Conservation (phyloP, 2,797 vertebrate genomes). For the Pipistrellus kuhlii region DNA sequence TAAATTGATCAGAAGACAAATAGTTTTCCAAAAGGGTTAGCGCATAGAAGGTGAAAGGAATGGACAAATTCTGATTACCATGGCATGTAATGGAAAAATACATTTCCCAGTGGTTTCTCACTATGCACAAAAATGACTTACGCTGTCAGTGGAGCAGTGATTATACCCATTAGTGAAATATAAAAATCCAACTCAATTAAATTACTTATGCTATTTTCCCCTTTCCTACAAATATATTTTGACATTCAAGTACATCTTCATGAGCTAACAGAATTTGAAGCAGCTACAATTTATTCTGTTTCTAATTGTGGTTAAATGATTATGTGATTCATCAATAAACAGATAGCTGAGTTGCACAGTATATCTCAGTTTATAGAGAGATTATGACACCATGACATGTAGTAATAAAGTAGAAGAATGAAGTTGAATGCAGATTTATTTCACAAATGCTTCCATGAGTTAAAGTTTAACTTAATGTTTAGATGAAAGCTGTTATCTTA, state of each 20-base stretch:
- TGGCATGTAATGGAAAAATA: slow-evolving; percentile 56
- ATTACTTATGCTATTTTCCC: slow-evolving; percentile 82
- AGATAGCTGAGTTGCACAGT: slow-evolving; percentile 71
- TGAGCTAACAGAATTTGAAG: slow-evolving; percentile 81
- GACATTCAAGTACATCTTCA: slow-evolving; percentile 81
- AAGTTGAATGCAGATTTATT: slow-evolving; percentile 45
- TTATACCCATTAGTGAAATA: slow-evolving; percentile 81
- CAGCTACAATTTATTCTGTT: slow-evolving; percentile 82
- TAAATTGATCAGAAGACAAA: slow-evolving; percentile 61
- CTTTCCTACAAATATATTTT: slow-evolving; percentile 81
- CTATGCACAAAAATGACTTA: slow-evolving; percentile 76
- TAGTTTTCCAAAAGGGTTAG: slow-evolving; percentile 32
- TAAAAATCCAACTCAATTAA: slow-evolving; percentile 82
- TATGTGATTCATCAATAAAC: slow-evolving; percentile 76
- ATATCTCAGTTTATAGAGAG: slow-evolving; percentile 76
- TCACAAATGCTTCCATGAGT: slow-evolving; percentile 60
- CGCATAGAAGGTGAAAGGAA: background rate
- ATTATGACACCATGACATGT: slow-evolving; percentile 69
- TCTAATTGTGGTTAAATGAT: slow-evolving; percentile 76
- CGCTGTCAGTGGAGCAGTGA: slow-evolving; percentile 76
- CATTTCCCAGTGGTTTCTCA: slow-evolving; percentile 62
- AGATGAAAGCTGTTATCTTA: slow-evolving; percentile 72
- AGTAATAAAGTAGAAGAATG: slow-evolving; percentile 23
- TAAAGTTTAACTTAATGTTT: slow-evolving; percentile 71
- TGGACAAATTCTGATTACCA: slow-evolving; percentile 28